Evolutionary conservation across 2,888 invertebrate genomes (phyloP).

Genomic region (Tipula vernalis): DNA sequence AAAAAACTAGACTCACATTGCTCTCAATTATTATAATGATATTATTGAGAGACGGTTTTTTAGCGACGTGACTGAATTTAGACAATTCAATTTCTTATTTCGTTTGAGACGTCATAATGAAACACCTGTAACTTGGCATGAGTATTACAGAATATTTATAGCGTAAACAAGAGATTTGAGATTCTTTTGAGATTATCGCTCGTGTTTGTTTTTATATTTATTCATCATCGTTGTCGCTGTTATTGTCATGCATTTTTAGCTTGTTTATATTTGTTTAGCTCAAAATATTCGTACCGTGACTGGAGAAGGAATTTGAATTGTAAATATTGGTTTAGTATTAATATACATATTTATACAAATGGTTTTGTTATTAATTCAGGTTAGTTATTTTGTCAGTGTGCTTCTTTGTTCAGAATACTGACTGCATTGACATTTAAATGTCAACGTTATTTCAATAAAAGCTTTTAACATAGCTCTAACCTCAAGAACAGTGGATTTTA

Average conservation of each 20-base stretch:
- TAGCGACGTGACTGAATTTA: neutral
- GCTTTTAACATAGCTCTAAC: too few relatives aligned
- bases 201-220: neutral
- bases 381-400: neutral
- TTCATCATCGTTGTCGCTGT: neutral
- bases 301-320: neutral
- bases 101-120: neutral
- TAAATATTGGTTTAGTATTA: neutral
- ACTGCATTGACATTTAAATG: neutral
- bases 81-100: neutral
- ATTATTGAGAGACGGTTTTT: neutral
- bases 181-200: neutral
- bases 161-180: neutral
- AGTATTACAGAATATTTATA: neutral
- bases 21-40: neutral
- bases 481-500: too few relatives aligned
- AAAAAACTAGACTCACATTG: neutral
- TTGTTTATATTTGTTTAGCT: neutral
- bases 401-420: neutral
- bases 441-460: neutral
- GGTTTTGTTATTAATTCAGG: neutral
- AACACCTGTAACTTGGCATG: neutral
- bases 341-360: neutral
- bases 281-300: neutral
- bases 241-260: neutral